Evolutionary conservation across 2,113 vertebrate genomes (phyloP).

Genomic region (Felis catus): F.catus_Fca126_mat1.0 CM031413.1:80914501-80915000

Average conservation of each 20-base stretch:
- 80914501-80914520: not conserved
- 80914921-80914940: slow-evolving; percentile 29
- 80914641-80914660: no score
- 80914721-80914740: no score
- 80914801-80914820: no score
- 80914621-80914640: no score
- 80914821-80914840: no score
- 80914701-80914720: no score
- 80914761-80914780: no score
- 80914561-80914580: not conserved
- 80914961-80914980: not conserved
- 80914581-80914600: not conserved
- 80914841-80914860: not conserved
- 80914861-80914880: slow-evolving; percentile 15
- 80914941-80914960: not conserved
- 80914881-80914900: not conserved
- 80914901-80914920: not conserved
- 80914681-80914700: no score
- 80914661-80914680: no score
- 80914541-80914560: not conserved
- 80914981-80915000: not conserved
- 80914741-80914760: no score
- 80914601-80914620: no score
- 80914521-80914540: not conserved
- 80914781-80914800: no score